These are phyloP conservation scores for Limnothrissa miodon DNA, from an alignment of 2,113 vertebrate genomes.

Conservation along the genomic window DNA sequence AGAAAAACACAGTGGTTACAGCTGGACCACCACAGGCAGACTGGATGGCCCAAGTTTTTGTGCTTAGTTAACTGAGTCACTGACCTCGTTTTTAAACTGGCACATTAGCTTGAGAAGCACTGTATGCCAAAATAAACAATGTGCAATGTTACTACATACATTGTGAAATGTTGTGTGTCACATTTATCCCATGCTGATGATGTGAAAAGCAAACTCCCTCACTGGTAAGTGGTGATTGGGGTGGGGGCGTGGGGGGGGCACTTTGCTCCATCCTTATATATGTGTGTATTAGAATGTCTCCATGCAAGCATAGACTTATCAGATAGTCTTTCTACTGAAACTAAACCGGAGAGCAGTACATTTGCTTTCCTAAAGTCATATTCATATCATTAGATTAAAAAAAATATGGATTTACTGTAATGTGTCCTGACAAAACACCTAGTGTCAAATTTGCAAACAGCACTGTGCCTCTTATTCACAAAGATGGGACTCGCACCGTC, in stretches of 20 bases:
- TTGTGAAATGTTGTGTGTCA: no score
- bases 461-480: background rate
- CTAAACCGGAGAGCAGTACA: background rate
- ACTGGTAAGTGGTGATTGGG: background rate
- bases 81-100: background rate
- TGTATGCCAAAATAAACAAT: background rate
- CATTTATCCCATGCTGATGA: no score
- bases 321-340: no score
- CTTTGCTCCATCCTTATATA: no score
- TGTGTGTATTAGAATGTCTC: no score
- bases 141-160: background rate
- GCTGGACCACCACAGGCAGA: background rate
- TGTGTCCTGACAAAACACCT: no score
- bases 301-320: background rate
- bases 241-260: no score
- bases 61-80: background rate
- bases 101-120: background rate
- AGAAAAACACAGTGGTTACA: background rate
- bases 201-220: no score
- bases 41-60: background rate
- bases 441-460: background rate
- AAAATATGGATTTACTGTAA: no score
- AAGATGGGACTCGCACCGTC: background rate
- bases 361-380: background rate
- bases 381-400: no score